Base-by-base conservation (phyloP, 1,140 invertebrate genomes). In the Drosophila varians region DNA sequence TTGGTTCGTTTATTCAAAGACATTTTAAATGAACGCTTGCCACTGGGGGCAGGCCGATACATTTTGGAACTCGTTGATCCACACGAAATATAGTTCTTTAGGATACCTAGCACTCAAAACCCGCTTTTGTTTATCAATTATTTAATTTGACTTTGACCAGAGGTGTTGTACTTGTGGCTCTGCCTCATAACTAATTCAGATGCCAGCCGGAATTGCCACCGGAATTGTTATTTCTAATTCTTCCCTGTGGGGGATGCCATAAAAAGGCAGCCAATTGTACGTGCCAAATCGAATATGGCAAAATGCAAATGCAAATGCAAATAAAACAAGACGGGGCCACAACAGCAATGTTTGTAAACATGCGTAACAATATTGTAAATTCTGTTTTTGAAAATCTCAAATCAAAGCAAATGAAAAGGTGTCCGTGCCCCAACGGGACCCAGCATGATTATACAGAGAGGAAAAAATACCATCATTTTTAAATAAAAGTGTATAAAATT, bases 361-460 rank as follows among this genome's bases (percentile, higher is more conserved):
- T 68, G 55, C 52, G 61, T 57, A 54, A 31, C 42, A 54, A 38
- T 71, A 72, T 72, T 72, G 36, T 73, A 54, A 72, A 47, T 23
- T 40, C 12, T 61, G 48, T 61, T 46, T 52, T 46, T 52, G 31
- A 47, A 26, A 72, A 52, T 60, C 49, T 26, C 42, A 53, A 74
- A 78, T 62, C 62, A 74, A 78, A 77, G 74, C 75, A 77, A 68
- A 68, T 77, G 75, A 45, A 52, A 58, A 61, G 75, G 75, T 78
- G 68, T 73, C 61, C 62, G 62, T 64, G 57, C 8, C 28, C 53
- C 68, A 58, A 61, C 47, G 76, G 36, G 38, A 79, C 76, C 21
- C 21, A 21, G n/a, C n/a, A 21, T 21, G 21, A 21, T 21, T 21
- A 2, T 21, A 21, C 21, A 21, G 21, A 21, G 21, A 21, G 21